These are phyloP conservation scores for Panurus biarmicus DNA, from an alignment of 2,113 vertebrate species.

Conservation along the genomic window DNA sequence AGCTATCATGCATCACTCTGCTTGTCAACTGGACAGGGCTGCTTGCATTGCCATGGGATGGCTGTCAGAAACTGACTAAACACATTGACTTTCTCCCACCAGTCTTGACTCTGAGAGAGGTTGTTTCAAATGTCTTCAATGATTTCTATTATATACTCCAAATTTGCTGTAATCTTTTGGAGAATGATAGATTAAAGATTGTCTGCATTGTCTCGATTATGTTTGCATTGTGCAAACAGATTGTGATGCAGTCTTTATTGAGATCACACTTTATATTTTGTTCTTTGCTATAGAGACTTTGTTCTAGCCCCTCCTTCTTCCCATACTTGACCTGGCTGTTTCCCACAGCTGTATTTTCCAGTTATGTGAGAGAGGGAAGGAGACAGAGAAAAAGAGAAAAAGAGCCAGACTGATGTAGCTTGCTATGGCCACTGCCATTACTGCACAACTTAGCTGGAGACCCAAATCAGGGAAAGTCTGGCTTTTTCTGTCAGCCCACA, in stretches of 20 bases:
- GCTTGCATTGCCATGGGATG: neutral
- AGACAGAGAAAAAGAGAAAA: too few species aligned
- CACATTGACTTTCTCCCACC: neutral
- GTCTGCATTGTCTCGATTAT: rapidly evolving
- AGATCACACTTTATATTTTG: neutral
- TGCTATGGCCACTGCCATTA: neutral
- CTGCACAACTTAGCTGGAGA: neutral
- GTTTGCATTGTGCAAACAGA: neutral
- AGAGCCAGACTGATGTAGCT: neutral
- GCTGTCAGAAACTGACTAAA: neutral
- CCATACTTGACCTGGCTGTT: neutral
- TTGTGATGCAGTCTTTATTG: neutral
- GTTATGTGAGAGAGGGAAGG: too few species aligned
- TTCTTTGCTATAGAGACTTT: neutral
- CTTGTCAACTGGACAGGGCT: neutral
- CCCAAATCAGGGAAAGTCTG: neutral
- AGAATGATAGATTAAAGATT: neutral
- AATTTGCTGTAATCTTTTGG: neutral
- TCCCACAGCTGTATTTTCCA: neutral
- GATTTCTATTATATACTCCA: neutral
- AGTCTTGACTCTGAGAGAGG: neutral
- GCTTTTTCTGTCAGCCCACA: neutral
- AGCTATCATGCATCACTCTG: neutral
- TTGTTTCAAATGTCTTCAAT: neutral
- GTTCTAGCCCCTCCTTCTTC: neutral